Evolutionary conservation across 64 coral and sea anemone species (phyloP).

Genomic region (Hydrozoanthus tunicans): DNA sequence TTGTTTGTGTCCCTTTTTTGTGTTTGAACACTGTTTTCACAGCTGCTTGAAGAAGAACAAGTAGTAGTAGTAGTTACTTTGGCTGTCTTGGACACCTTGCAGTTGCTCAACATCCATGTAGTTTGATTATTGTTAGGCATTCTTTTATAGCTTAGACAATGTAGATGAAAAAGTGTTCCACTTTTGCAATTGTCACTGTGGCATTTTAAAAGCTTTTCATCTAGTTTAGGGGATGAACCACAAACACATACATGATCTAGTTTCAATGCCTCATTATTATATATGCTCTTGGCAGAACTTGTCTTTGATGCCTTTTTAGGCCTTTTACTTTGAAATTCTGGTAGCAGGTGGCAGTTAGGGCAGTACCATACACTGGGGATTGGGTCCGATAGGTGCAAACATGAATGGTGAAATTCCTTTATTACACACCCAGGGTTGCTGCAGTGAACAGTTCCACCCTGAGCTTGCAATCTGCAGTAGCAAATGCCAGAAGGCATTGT

Average conservation of each 20-base stretch:
- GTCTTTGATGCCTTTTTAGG: too few species aligned
- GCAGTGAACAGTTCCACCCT: slow-evolving; percentile 2
- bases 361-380: neutral
- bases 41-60: neutral
- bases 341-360: neutral
- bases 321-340: neutral
- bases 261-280: neutral
- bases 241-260: slow-evolving; percentile 40
- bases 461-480: neutral
- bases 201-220: slow-evolving; percentile 43
- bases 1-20: too few species aligned
- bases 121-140: slow-evolving; percentile 50
- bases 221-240: neutral
- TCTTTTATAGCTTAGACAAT: slow-evolving; percentile 29
- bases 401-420: slow-evolving; percentile 35
- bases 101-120: slow-evolving; percentile 38
- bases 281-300: neutral
- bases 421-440: slow-evolving; percentile 17
- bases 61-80: slow-evolving; percentile 24
- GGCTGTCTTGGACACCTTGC: neutral
- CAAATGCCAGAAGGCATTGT: slow-evolving; percentile 13
- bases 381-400: neutral
- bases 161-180: slow-evolving; percentile 50
- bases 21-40: neutral
- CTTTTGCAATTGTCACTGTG: slow-evolving; percentile 8